Evolutionary conservation across 2,797 vertebrate species (phyloP).

Genomic region (Enteromius radiatus): DNA sequence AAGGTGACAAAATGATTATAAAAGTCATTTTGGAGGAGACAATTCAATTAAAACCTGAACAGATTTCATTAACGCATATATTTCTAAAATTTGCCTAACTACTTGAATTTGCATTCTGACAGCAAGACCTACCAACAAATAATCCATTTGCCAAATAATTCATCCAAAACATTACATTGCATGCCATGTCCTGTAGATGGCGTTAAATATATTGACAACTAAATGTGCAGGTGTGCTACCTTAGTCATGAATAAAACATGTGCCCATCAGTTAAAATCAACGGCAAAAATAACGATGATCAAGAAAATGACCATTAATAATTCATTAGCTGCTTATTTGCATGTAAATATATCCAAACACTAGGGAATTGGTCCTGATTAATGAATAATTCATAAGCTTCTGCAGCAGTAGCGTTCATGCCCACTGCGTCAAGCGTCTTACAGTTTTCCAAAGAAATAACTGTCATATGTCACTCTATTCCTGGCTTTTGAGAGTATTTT

Average conservation of each 20-base stretch:
- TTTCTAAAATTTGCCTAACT: background rate
- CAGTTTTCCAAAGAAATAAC: background rate
- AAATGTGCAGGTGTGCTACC: constrained; percentile 18
- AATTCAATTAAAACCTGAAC: background rate
- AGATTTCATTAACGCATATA: background rate
- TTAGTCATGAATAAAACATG: constrained; percentile 9
- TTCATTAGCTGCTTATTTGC: constrained; percentile 48
- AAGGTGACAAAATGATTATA: background rate
- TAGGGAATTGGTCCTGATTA: constrained; percentile 4
- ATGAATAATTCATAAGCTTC: constrained; percentile 41
- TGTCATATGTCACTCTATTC: background rate
- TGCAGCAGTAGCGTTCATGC: constrained; percentile 23
- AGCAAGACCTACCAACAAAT: background rate
- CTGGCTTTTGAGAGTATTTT: background rate
- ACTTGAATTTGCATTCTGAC: background rate
- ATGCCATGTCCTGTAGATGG: constrained; percentile 31
- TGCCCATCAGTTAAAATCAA: background rate
- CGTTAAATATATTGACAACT: constrained; percentile 21
- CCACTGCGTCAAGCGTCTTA: background rate
- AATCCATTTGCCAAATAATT: background rate
- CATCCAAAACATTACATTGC: background rate
- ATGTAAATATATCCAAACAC: constrained; percentile 51
- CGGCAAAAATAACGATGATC: background rate
- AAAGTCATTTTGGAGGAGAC: background rate
- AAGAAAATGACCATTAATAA: constrained; percentile 31